Evolutionary conservation across 2,888 invertebrate species (phyloP).

Genomic region (Chaetogeoica ovagalla): DNA sequence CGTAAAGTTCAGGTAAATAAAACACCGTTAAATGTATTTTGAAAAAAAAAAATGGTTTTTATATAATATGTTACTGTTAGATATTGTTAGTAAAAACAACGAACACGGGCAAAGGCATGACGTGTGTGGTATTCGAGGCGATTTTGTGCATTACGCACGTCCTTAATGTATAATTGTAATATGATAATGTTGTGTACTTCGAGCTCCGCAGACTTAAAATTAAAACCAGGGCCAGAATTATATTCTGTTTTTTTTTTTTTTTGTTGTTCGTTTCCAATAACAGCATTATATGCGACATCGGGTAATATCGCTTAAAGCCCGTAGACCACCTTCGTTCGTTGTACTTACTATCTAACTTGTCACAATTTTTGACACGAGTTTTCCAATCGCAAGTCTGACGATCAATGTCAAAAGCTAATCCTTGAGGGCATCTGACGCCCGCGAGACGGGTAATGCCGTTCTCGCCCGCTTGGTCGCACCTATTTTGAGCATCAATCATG

Average conservation of each 20-base stretch:
- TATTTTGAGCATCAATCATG: slow-evolving; percentile 58
- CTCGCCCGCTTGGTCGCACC: slow-evolving; percentile 90
- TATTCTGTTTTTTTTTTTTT: slow-evolving; percentile 3
- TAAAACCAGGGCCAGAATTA: slow-evolving; percentile 13
- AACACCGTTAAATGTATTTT: slow-evolving; percentile 23
- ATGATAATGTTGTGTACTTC: neutral
- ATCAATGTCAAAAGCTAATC: slow-evolving; percentile 91
- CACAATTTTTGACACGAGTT: slow-evolving; percentile 94
- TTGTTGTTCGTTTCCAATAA: neutral
- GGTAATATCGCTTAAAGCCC: slow-evolving; percentile 20
- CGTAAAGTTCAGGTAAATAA: slow-evolving; percentile 40
- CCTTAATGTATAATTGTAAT: slow-evolving; percentile 1
- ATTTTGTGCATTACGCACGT: neutral
- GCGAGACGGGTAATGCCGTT: slow-evolving; percentile 85
- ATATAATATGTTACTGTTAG: slow-evolving; percentile 40
- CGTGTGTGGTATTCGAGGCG: slow-evolving; percentile 32
- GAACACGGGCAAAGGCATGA: slow-evolving; percentile 41
- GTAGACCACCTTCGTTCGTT: slow-evolving; percentile 35
- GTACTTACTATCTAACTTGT: slow-evolving; percentile 87
- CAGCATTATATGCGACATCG: neutral
- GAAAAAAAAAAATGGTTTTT: neutral
- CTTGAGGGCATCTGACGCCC: slow-evolving; percentile 84
- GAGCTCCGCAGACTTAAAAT: slow-evolving; percentile 33
- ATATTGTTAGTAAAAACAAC: slow-evolving; percentile 46
- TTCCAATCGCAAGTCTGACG: slow-evolving; percentile 96